Evolutionary conservation across 1,140 invertebrate genomes (phyloP).

Genomic region (Physella acuta): DNA sequence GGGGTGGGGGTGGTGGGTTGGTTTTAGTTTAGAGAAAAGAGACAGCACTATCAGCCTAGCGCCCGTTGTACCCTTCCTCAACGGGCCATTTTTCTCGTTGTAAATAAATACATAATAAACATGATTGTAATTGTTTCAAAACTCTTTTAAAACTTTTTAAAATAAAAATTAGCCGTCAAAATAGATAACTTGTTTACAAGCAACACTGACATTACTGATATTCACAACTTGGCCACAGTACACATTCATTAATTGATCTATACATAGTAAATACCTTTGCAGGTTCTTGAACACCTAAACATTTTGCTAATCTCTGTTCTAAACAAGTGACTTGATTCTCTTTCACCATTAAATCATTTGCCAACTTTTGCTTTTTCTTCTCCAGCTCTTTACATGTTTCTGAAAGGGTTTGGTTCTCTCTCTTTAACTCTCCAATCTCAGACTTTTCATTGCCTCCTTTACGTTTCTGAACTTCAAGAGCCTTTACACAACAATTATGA

Average conservation of each 20-base stretch:
- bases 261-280: slow-evolving; percentile 10
- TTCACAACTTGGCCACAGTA: too few relatives aligned
- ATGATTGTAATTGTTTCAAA: too few relatives aligned
- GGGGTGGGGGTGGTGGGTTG: too few relatives aligned
- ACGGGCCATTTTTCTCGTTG: too few relatives aligned
- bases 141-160: too few relatives aligned
- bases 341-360: slow-evolving; percentile 41
- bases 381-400: slow-evolving; percentile 46
- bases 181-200: too few relatives aligned
- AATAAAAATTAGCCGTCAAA: too few relatives aligned
- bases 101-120: too few relatives aligned
- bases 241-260: slow-evolving; percentile 1
- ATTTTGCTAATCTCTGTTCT: slow-evolving; percentile 15
- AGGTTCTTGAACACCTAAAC: neutral
- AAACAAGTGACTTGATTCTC: slow-evolving; percentile 42
- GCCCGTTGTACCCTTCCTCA: too few relatives aligned
- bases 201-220: too few relatives aligned
- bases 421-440: slow-evolving; percentile 28
- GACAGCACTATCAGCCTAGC: too few relatives aligned
- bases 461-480: slow-evolving; percentile 44
- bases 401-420: slow-evolving; percentile 41
- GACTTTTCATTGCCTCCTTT: slow-evolving; percentile 47
- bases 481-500: slow-evolving; percentile 26
- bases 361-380: slow-evolving; percentile 38
- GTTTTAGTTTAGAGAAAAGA: too few relatives aligned